These are phyloP conservation scores for Cotesia vestalis DNA, from an alignment of 1,140 invertebrate species.

Conservation along the genomic window DNA sequence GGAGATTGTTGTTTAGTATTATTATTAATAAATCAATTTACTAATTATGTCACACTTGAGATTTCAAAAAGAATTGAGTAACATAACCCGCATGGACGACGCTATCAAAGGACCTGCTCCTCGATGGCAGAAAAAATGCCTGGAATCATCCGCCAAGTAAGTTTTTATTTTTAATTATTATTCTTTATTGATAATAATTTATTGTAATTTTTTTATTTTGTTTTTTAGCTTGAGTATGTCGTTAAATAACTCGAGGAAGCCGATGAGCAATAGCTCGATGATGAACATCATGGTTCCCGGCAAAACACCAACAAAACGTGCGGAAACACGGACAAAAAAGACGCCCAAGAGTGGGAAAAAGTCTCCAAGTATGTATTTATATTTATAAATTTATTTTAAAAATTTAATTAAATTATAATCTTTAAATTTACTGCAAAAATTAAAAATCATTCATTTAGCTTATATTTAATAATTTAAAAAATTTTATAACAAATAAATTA, in stretches of 20 bases:
- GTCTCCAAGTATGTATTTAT: slow-evolving; percentile 67
- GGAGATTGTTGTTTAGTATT: background rate
- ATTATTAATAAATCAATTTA: background rate
- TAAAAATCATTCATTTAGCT: no score
- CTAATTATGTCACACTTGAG: slow-evolving; percentile 78
- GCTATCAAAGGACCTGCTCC: slow-evolving; percentile 80
- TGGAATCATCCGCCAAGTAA: slow-evolving; percentile 61
- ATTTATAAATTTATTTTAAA: slow-evolving; percentile 3
- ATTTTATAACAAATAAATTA: no score
- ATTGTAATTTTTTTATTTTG: background rate
- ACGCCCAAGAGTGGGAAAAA: slow-evolving; percentile 73
- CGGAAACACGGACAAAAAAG: slow-evolving; percentile 62
- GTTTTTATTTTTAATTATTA: background rate
- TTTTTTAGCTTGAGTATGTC: slow-evolving; percentile 52
- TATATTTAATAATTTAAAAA: no score
- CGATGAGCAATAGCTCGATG: slow-evolving; percentile 43
- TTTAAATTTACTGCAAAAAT: no score
- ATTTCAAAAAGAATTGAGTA: slow-evolving; percentile 81
- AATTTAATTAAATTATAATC: no score
- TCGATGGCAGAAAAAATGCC: slow-evolving; percentile 78
- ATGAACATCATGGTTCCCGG: slow-evolving; percentile 49
- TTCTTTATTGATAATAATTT: slow-evolving; percentile 19
- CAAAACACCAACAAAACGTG: slow-evolving; percentile 57
- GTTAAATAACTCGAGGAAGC: slow-evolving; percentile 35
- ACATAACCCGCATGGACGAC: slow-evolving; percentile 78